Base-by-base conservation (phyloP, 2,113 vertebrate genomes). In the Heterochromis multidens region DNA sequence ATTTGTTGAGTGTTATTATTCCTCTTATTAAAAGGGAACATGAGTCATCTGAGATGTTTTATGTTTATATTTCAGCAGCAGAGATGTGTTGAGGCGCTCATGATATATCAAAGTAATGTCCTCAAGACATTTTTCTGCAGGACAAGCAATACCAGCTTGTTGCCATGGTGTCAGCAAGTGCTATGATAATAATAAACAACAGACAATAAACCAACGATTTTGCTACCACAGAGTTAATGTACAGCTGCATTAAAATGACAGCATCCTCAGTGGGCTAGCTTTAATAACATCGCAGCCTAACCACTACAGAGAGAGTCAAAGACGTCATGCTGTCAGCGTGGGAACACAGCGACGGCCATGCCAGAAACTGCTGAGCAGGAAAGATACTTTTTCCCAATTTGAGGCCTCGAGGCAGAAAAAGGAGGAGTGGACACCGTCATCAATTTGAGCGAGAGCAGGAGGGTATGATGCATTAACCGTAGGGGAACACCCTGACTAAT, bases 281-380 rank as follows among this genome's bases (percentile, higher is more conserved):
- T 91, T 91, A 93, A 92, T 92, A 92, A 86, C 87, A 87, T 79
- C 59, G 11, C 89, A 81, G 86, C 35, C 70, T 89, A 88, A 95
- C 93, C 94, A 91, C 94, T 89, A 90, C 87, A 92, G 87, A 93
- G 83, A 87, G 88, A 62, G 56, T 80, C 88, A 7, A 84, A 90
- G 91, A 92, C 87, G 83, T 91, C 92, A 92, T 87, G 89, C 92
- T 93, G 93, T 92, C 94, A 93, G 91, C 83, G 93, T 94, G 94
- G 92, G 94, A 94, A 94, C 92, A 74, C 72, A 58, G 57, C 4
- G 61, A 87, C 35, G 85, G 81, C 78, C 77, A 70, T 77, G 87
- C 83, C 81, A 91, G 85, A 88, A 94, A 89, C 33, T 89, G 87
- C 91, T 90, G 90, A 92, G 88, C 65, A 85, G 81, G 74, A 89